Evolutionary conservation across 1,140 invertebrate species (phyloP).

Genomic region (Eueides isabella): DNA sequence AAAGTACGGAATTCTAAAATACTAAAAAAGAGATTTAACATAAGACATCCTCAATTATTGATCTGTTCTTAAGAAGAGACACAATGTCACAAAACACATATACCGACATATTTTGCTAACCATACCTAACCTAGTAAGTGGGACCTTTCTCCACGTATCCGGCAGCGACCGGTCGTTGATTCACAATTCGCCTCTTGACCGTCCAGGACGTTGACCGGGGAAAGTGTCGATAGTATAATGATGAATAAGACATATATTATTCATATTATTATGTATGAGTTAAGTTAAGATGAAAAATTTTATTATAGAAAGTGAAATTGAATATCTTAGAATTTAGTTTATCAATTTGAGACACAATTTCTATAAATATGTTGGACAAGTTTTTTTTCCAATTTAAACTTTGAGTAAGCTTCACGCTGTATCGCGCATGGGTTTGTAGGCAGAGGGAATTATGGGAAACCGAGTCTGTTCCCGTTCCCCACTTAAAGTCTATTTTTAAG

Average conservation of each 20-base stretch:
- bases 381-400: too few relatives aligned
- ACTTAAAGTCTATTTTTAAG: too few relatives aligned
- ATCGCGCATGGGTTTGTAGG: too few relatives aligned
- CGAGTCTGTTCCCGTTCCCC: too few relatives aligned
- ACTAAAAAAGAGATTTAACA: too few relatives aligned
- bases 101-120: not conserved
- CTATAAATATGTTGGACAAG: too few relatives aligned
- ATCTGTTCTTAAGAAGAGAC: too few relatives aligned
- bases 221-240: constrained; percentile 13
- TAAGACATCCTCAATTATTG: too few relatives aligned
- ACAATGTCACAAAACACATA: not conserved
- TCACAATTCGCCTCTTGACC: constrained; percentile 26
- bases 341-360: not conserved
- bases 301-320: not conserved
- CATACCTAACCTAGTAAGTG: constrained; percentile 25
- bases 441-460: too few relatives aligned
- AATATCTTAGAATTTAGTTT: constrained; percentile 13
- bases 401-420: too few relatives aligned
- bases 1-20: too few relatives aligned
- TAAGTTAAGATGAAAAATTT: not conserved
- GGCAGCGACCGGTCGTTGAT: constrained; percentile 30
- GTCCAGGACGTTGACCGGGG: constrained; percentile 27
- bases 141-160: constrained; percentile 29
- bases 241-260: not conserved
- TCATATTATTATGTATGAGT: not conserved